Evolutionary conservation across 2,113 vertebrate genomes (phyloP), one percentile per base, ranked within the genome.

Genomic region (Herpetotheres cachinnans): DNA sequence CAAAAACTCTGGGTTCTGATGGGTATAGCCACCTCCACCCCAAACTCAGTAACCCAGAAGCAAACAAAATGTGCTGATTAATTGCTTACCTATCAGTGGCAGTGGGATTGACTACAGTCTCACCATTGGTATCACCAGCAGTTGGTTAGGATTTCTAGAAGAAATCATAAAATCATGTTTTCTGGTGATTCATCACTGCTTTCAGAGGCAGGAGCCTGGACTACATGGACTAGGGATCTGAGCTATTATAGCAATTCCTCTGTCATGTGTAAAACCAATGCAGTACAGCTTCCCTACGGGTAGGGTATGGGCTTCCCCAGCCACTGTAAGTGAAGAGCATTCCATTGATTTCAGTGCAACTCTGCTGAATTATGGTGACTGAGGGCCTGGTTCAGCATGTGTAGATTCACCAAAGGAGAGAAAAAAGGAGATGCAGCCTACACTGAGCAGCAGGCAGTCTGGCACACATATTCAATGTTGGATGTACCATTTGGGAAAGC

Each of bases 311-410:
- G 11, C 27, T 78, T 46, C 25, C 77, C 29, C 74, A 66, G 36
- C 3, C 13, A 4, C 0, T 54, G n/a, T 4, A 34, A 27, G 63
- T 2, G 1, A 66, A 24, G 7, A 56, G 8, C 25, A 13, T 1
- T 13, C 7, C 2, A 15, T 18, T 3, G 8, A 38, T 50, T 88
- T 79, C 70, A 26, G 30, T 19, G 3, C 11, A 65, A 0, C 10
- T 56, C 69, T 73, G 34, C 9, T 73, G 70, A 34, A 7, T 16
- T 27, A 17, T 12, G 27, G 36, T 24, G 55, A 22, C 3, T 46
- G 55, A 79, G 21, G 29, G 18, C 24, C 27, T 67, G 80, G 13
- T 38, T 83, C 52, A 86, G 10, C 22, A 13, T 9, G 9, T 34
- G 19, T n/a, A 46, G 58, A 24, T 81, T 69, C 24, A 15, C 17